phyloP scores from a whole-genome alignment of 2,797 vertebrate genomes.

The Sebastes miniatus region DNA sequence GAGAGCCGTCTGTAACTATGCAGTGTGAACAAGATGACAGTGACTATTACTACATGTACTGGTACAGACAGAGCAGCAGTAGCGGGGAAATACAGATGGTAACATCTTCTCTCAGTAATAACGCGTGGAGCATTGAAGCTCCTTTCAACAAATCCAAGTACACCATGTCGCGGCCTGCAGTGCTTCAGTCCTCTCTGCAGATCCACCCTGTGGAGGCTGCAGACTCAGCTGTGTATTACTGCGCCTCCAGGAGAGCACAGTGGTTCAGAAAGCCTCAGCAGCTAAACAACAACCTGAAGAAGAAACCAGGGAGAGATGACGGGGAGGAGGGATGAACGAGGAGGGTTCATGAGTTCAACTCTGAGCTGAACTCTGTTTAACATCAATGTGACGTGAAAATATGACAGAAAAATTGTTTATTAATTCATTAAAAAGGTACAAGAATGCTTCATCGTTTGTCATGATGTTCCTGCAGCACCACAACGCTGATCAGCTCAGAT shows the following conservation, averaged over 20 bases:
- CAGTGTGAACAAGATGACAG: conserved; percentile 54
- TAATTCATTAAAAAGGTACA: neutral
- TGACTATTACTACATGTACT: conserved; percentile 53
- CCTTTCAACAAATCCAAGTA: conserved; percentile 11
- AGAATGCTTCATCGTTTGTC: neutral
- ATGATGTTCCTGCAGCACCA: neutral
- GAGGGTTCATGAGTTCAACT: neutral
- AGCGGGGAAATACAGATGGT: conserved; percentile 28
- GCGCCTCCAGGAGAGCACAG: conserved; percentile 57
- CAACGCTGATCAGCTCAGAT: conserved; percentile 37
- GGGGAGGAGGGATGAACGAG: neutral
- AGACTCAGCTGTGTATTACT: conserved; percentile 74
- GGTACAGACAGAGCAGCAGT: conserved; percentile 57
- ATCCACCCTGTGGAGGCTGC: neutral
- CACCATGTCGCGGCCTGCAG: conserved; percentile 24
- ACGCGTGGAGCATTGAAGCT: neutral
- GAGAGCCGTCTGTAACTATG: neutral
- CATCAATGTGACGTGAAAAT: neutral
- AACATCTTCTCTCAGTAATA: neutral
- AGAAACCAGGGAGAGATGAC: neutral
- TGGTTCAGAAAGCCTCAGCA: conserved; percentile 33
- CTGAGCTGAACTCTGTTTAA: neutral
- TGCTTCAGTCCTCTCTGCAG: conserved; percentile 20
- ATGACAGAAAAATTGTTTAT: neutral
- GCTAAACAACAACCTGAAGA: conserved; percentile 57